These are phyloP conservation scores for Hymenochirus boettgeri DNA, from an alignment of 2,113 vertebrate species.

Conservation along the genomic window DNA sequence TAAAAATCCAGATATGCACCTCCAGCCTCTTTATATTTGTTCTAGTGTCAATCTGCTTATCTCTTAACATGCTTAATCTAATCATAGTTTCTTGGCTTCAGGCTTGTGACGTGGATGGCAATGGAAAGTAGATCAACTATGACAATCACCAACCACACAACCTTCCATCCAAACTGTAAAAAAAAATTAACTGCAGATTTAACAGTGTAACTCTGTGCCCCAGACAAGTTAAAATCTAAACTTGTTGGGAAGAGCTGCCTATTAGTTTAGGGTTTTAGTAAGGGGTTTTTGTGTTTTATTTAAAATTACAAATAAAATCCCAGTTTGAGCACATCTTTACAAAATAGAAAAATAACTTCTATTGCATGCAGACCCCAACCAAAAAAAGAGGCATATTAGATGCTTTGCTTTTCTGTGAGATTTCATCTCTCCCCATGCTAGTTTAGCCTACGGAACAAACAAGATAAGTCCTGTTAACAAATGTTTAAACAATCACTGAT, in stretches of 20 bases:
- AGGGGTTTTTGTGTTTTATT: too few relatives aligned
- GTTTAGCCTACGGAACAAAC: constrained; percentile 52
- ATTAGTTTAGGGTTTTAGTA: constrained; percentile 22
- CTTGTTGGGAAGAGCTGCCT: too few relatives aligned
- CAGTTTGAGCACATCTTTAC: constrained; percentile 50
- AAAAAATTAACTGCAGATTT: too few relatives aligned
- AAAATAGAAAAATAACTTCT: constrained; percentile 41
- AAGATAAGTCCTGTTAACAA: constrained; percentile 27
- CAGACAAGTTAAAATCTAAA: too few relatives aligned
- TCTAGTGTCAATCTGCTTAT: constrained; percentile 6
- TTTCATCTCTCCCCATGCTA: constrained; percentile 52
- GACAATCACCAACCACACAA: too few relatives aligned
- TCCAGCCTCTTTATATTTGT: background rate
- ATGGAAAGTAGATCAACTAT: constrained; percentile 14
- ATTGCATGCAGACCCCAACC: constrained; percentile 45
- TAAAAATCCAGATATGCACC: background rate
- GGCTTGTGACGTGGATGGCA: constrained; percentile 7
- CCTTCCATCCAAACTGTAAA: too few relatives aligned
- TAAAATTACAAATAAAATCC: too few relatives aligned
- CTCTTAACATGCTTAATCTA: constrained; percentile 1
- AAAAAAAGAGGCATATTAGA: constrained; percentile 46
- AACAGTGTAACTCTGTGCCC: too few relatives aligned
- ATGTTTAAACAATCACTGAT: too few relatives aligned
- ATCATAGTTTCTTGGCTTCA: background rate
- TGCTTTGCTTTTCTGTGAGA: constrained; percentile 41